These are phyloP conservation scores for Liparis tanakae DNA, from an alignment of 2,797 vertebrate genomes.

Conservation along the genomic window DNA sequence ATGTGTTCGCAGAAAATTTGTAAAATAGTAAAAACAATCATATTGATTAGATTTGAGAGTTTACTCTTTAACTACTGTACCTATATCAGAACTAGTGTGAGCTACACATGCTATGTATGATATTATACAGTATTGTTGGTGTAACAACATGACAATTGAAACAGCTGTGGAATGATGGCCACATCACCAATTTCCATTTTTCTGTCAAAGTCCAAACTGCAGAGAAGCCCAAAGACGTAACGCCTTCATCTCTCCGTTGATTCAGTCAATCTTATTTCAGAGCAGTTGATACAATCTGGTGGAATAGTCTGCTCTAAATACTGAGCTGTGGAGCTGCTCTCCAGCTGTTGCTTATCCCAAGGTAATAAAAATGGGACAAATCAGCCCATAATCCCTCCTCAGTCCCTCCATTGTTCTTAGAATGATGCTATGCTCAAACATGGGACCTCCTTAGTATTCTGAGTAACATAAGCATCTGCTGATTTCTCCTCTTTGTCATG, in stretches of 20 bases:
- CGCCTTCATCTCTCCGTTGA: slow-evolving; percentile 70
- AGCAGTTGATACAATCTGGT: slow-evolving; percentile 78
- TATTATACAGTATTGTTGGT: slow-evolving; percentile 11
- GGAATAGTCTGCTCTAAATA: slow-evolving; percentile 81
- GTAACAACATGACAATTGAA: slow-evolving; percentile 31
- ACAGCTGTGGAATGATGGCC: slow-evolving; percentile 48
- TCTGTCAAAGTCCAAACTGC: slow-evolving; percentile 50
- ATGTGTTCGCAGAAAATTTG: not conserved
- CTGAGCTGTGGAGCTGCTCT: slow-evolving; percentile 78
- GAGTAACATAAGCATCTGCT: slow-evolving; percentile 63
- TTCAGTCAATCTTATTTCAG: slow-evolving; percentile 81
- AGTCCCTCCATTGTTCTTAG: slow-evolving; percentile 79
- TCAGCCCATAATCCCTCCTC: slow-evolving; percentile 82
- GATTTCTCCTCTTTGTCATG: slow-evolving; percentile 49
- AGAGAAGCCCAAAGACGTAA: slow-evolving; percentile 58
- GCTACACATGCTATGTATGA: slow-evolving; percentile 5
- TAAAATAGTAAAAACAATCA: not conserved
- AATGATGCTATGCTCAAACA: slow-evolving; percentile 69
- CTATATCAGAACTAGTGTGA: slow-evolving; percentile 15
- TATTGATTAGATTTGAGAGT: slow-evolving; percentile 6
- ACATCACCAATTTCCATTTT: slow-evolving; percentile 64
- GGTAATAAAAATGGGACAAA: slow-evolving; percentile 85
- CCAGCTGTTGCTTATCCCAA: slow-evolving; percentile 86
- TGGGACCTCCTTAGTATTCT: slow-evolving; percentile 66
- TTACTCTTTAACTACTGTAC: slow-evolving; percentile 14